These are phyloP conservation scores for Limosa lapponica DNA, from an alignment of 2,797 vertebrate species.

Conservation along the genomic window DNA sequence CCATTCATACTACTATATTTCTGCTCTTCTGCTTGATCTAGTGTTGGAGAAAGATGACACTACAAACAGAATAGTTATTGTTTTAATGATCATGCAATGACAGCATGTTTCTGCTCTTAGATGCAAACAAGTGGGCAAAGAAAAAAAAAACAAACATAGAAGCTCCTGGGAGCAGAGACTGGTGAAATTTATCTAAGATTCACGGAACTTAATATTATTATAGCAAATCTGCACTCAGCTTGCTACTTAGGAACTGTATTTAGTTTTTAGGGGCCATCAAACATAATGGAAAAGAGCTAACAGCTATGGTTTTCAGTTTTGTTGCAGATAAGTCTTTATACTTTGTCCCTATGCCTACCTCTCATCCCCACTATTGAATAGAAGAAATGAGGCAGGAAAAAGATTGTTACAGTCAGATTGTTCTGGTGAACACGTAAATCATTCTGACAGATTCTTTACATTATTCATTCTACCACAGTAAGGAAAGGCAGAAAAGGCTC, in stretches of 20 bases:
- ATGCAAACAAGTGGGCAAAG: not conserved
- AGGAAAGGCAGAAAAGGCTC: not conserved
- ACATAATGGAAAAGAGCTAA: not conserved
- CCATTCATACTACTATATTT: not conserved
- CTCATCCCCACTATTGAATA: not conserved
- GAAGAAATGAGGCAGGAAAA: not conserved
- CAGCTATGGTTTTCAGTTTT: not conserved
- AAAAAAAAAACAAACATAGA: not conserved
- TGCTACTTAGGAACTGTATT: not conserved
- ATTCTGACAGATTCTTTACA: conserved; percentile 8
- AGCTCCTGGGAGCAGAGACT: not conserved
- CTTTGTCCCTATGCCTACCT: not conserved
- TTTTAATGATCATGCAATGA: not conserved
- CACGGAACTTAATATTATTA: not conserved
- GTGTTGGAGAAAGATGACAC: not conserved
- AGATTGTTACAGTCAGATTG: not conserved
- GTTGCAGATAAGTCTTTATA: not conserved
- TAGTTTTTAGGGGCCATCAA: not conserved
- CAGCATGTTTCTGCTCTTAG: not conserved
- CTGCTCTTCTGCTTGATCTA: not conserved
- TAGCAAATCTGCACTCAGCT: not conserved
- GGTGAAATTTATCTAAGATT: not conserved
- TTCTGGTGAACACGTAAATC: not conserved
- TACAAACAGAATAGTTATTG: not conserved
- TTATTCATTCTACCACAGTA: not conserved